Conservation (phyloP, 2,888 invertebrate species). For the Cacoxenus indagator region DNA sequence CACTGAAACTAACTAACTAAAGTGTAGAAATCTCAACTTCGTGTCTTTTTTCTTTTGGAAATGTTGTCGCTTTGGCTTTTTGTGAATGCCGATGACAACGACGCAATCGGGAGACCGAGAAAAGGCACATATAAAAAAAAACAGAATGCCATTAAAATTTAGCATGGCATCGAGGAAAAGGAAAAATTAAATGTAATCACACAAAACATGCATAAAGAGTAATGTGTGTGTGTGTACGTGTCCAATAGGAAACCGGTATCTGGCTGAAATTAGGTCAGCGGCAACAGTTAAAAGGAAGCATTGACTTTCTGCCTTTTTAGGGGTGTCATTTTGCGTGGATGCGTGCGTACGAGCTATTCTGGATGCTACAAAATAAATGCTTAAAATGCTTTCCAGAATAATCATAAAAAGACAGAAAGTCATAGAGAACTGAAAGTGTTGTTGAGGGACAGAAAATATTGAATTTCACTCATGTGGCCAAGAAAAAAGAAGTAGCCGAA, state of each 20-base stretch:
- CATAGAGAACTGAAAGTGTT: not conserved
- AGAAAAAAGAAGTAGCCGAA: not conserved
- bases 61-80: not conserved
- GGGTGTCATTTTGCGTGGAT: not conserved
- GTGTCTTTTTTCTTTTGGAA: not conserved
- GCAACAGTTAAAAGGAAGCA: not conserved
- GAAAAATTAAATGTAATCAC: too few species aligned
- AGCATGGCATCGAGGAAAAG: not conserved
- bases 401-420: not conserved
- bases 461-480: not conserved
- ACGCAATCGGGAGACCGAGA: constrained; percentile 11
- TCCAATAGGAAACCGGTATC: not conserved
- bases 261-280: constrained; percentile 10
- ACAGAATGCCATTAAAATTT: constrained; percentile 11
- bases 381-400: not conserved
- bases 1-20: not conserved
- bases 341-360: too few species aligned
- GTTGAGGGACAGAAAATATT: not conserved
- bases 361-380: too few species aligned
- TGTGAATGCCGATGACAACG: not conserved
- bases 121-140: constrained; percentile 5
- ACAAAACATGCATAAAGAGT: not conserved
- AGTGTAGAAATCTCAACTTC: not conserved
- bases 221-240: not conserved
- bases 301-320: not conserved